Evolutionary conservation across 2,888 invertebrate genomes (phyloP), one percentile per base, ranked within the genome.

Genomic region (Teleogryllus oceanicus): DNA sequence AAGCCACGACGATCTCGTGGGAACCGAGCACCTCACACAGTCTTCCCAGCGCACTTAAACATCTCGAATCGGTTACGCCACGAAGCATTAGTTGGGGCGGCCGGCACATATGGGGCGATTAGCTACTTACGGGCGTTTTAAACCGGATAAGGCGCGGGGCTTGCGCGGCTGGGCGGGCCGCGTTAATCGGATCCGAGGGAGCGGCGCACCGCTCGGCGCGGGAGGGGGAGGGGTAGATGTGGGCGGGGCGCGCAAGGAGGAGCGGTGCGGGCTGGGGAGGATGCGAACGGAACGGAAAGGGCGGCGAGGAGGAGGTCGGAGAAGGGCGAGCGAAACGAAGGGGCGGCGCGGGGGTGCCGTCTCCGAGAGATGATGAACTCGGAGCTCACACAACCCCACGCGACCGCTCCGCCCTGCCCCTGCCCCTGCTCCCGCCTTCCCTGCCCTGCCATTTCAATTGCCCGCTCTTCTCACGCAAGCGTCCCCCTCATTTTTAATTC

Each of bases 401-500:
- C 62, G 62, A 62, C 24, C 24, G 62, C 62, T 16, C 62, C 13
- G 62, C 62, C 13, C 18, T 16, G 16, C 13, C 62, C 62, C 51
- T 13, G 51, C 51, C 16, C 51, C 5, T 2, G 2, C 13, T 18
- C 62, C 13, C 62, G 13, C 62, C 18, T 18, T 62, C 62, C 0
- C 18, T 62, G 10, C 62, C 62, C 18, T 18, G 13, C 16, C 18
- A 13, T 16, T 62, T 62, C 62, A 62, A 62, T 62, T 62, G 62
- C 62, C 62, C 62, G 62, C 62, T 62, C 62, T 62, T 62, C 62
- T 62, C 62, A 62, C 62, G 62, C 62, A 62, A 62, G 62, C 62
- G 62, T 3, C 62, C 62, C 62, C 62, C 62, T 62, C 62, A 62
- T 62, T 62, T 62, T 62, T 62, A 62, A 62, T 62, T 62, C 62